Conservation (phyloP, 2,888 invertebrate genomes). For the Molorchus minor region DNA sequence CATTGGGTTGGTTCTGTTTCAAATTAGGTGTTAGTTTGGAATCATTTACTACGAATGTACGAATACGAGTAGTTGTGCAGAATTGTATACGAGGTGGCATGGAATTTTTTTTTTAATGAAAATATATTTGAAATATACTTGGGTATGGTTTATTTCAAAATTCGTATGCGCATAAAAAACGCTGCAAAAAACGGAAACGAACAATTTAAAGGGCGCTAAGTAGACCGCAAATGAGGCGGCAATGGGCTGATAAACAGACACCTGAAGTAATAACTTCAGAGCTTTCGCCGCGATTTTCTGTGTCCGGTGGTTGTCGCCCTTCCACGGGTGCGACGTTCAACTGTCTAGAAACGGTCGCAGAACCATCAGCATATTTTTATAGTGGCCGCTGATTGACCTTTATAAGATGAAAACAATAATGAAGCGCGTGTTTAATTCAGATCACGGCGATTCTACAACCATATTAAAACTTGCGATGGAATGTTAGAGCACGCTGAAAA, state of each 20-base stretch:
- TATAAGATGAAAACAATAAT: constrained; percentile 41
- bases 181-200: too few relatives aligned
- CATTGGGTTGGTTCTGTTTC: background rate
- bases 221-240: too few relatives aligned
- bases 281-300: constrained; percentile 6
- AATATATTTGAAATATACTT: too few relatives aligned
- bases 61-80: too few relatives aligned
- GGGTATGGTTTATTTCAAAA: too few relatives aligned
- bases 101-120: too few relatives aligned
- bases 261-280: too few relatives aligned
- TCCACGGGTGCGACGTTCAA: constrained; percentile 11
- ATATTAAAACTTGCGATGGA: constrained; percentile 54
- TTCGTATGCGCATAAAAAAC: too few relatives aligned
- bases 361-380: constrained; percentile 40
- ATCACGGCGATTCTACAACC: constrained; percentile 49
- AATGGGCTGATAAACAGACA: too few relatives aligned
- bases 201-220: too few relatives aligned
- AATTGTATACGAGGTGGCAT: too few relatives aligned
- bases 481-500: constrained; percentile 52
- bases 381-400: constrained; percentile 41
- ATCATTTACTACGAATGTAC: too few relatives aligned
- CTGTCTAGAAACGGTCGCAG: constrained; percentile 11
- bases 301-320: constrained; percentile 15
- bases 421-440: constrained; percentile 42
- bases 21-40: background rate